Evolutionary conservation across 2,888 invertebrate genomes (phyloP).

Genomic region (Rosalia funebris): DNA sequence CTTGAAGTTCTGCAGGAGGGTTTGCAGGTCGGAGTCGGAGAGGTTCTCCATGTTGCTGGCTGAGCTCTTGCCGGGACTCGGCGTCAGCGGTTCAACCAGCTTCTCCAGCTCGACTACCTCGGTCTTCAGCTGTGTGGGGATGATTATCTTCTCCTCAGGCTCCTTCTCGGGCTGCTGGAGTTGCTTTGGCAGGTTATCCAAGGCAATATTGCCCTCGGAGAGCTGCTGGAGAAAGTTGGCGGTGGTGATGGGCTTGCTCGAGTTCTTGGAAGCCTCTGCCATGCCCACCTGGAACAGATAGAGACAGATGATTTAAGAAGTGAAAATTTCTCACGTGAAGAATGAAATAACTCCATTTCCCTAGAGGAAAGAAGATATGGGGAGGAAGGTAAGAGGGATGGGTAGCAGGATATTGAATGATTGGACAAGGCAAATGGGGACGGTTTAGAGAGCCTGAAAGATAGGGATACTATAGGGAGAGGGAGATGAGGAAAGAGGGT

Average conservation of each 20-base stretch:
- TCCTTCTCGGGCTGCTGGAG: constrained; percentile 11
- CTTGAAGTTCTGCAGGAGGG: constrained; percentile 82
- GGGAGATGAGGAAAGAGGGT: too few species aligned
- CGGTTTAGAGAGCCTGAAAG: too few species aligned
- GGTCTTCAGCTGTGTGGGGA: constrained; percentile 19
- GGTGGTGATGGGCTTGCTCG: constrained; percentile 66
- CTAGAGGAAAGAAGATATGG: too few species aligned
- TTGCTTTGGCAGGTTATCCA: background rate
- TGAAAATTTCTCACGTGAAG: background rate
- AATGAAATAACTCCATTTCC: too few species aligned
- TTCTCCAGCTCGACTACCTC: constrained; percentile 36
- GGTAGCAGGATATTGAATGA: too few species aligned
- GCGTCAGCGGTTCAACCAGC: constrained; percentile 45
- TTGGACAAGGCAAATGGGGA: too few species aligned
- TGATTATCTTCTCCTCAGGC: constrained; percentile 29
- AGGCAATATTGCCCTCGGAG: constrained; percentile 21
- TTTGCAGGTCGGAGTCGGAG: constrained; percentile 83
- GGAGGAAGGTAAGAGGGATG: too few species aligned
- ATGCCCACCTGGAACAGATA: constrained; percentile 68
- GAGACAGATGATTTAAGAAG: too few species aligned
- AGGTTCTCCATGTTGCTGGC: constrained; percentile 73
- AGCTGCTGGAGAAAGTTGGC: constrained; percentile 65
- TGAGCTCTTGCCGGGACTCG: constrained; percentile 40
- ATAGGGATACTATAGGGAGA: too few species aligned
- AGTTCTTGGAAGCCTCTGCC: constrained; percentile 70